Percentiles rank a stretch among this genome's conserved stretches.
Conservation (phyloP, 2,888 invertebrate genomes). For the Axea sp. region DNA sequence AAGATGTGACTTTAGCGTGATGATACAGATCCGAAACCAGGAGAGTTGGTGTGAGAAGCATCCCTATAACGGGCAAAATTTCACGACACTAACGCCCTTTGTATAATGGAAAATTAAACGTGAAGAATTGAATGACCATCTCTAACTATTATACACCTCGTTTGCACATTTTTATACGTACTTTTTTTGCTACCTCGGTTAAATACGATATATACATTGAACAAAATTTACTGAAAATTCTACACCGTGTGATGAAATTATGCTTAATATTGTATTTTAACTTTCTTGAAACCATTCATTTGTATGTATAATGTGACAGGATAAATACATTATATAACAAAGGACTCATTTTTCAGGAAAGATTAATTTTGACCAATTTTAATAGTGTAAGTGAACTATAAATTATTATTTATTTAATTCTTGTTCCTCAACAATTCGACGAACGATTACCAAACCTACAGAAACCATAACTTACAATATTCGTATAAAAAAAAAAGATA, state of each 20-base stretch:
- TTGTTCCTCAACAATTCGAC: too few relatives aligned
- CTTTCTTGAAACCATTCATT: too few relatives aligned
- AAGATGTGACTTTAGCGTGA: conserved; percentile 56
- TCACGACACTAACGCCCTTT: conserved; percentile 27
- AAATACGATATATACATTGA: conserved; percentile 21
- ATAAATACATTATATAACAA: too few relatives aligned
- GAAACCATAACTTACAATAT: too few relatives aligned
- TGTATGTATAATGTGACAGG: too few relatives aligned
- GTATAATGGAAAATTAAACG: conserved; percentile 54
- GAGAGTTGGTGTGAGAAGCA: conserved; percentile 40
- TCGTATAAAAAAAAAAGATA: too few relatives aligned
- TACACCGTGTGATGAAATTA: conserved; percentile 1
- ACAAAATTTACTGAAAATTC: conserved; percentile 18
- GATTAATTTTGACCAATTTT: too few relatives aligned
- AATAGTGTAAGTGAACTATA: too few relatives aligned
- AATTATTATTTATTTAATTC: too few relatives aligned
- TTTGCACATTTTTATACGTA: conserved; percentile 48
- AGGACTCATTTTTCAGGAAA: too few relatives aligned
- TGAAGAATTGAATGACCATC: conserved; percentile 42
- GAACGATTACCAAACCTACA: too few relatives aligned
- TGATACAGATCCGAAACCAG: conserved; percentile 52
- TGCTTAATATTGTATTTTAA: too few relatives aligned
- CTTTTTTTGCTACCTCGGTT: conserved; percentile 49
- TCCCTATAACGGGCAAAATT: conserved; percentile 37
- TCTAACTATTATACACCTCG: conserved; percentile 31